Base-by-base conservation (phyloP, 2,797 vertebrate genomes). In the Danio aesculapii region DNA sequence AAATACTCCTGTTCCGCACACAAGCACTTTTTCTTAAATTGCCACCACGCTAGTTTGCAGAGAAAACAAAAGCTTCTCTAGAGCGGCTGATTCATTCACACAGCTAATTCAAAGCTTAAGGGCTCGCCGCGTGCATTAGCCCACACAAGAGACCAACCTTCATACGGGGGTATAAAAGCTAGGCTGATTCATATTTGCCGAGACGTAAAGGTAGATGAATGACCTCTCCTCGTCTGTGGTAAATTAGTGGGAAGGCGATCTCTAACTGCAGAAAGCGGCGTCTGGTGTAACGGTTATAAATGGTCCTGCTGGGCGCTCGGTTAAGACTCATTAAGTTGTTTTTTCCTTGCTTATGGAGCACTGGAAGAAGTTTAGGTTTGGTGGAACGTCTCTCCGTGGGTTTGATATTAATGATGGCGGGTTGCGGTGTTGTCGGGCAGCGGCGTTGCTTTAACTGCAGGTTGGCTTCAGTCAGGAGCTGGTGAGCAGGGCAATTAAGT, bases 121-220 rank as follows among this genome's bases (percentile, higher is more conserved):
- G 52, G 72, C 59, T 64, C 76, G 62, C 74, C 66, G 76, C 85
- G 86, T 90, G 85, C 59, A 92, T 91, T 89, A 91, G 87, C 84
- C 88, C 85, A 55, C 73, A 90, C 90, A 89, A 86, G 87, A 90
- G 86, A 86, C 19, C 14, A 62, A 12, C 16, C 16, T 14, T 52
- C 21, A 41, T 84, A 71, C 53, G 30, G 69, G 69, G 70, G 78
- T 11, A 19, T 64, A 58, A 58, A 58, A 74, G 74, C 13, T 41
- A 30, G 49, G 69, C 74, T 91, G 87, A 91, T 91, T 91, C 89
- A 91, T 89, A 89, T 90, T 89, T 90, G 86, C 90, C 77, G 70
- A 81, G 85, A 90, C 90, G 81, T 89, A 90, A 90, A 91, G 83
- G 43, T 61, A 90, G 92, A 93, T 90, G 88, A 90, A 93, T 91